Evolutionary conservation across 2,888 invertebrate genomes (phyloP).

Genomic region (Lapara coniferarum): DNA sequence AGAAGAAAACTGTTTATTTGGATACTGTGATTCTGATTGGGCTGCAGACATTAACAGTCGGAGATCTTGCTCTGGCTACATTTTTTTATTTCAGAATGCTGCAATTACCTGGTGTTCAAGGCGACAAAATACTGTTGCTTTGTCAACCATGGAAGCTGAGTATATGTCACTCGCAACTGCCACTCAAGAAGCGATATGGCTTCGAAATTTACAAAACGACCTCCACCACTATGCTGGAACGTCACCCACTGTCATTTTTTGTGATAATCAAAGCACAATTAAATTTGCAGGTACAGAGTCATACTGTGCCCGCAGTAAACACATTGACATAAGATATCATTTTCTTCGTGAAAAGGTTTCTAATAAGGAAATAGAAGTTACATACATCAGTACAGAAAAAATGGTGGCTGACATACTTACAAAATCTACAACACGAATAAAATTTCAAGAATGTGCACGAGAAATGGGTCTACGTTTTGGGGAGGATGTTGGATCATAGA

Average conservation of each 20-base stretch:
- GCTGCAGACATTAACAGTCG: slow-evolving; percentile 23
- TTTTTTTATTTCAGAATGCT: slow-evolving; percentile 35
- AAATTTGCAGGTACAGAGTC: too few relatives aligned
- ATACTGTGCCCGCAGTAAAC: slow-evolving; percentile 32
- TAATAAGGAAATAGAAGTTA: slow-evolving; percentile 27
- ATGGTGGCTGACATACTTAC: slow-evolving; percentile 36
- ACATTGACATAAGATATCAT: slow-evolving; percentile 35
- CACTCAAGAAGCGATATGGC: too few relatives aligned
- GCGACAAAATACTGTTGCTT: slow-evolving; percentile 30
- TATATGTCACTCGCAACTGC: too few relatives aligned
- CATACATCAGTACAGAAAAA: slow-evolving; percentile 28
- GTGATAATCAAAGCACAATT: too few relatives aligned
- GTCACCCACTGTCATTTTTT: too few relatives aligned
- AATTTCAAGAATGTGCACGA: neutral
- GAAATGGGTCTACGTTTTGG: too few relatives aligned
- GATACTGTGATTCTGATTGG: slow-evolving; percentile 46
- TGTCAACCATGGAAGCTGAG: too few relatives aligned
- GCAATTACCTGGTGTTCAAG: slow-evolving; percentile 40
- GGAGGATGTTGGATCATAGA: too few relatives aligned
- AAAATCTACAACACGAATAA: slow-evolving; percentile 31
- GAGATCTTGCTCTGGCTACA: too few relatives aligned
- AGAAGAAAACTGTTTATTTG: slow-evolving; percentile 26
- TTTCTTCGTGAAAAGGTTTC: slow-evolving; percentile 35
- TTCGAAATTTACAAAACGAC: too few relatives aligned
- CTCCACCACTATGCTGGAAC: too few relatives aligned